phyloP scores from a whole-genome alignment of 2,888 invertebrate species.

The Caenorhabditis sp. region DNA sequence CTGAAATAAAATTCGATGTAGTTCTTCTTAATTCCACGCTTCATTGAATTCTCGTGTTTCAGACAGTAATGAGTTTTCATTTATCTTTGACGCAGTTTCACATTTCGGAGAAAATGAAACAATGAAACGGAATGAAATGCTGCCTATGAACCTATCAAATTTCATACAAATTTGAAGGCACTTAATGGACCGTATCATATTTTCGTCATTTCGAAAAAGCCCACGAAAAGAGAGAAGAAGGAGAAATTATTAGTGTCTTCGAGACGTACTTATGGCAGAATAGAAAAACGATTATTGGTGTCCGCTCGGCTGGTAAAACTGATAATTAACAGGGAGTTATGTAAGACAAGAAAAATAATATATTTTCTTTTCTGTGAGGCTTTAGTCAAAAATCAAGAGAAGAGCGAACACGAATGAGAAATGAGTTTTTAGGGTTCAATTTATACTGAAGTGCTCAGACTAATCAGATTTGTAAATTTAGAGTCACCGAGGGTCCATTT shows the following conservation, averaged over 20 bases:
- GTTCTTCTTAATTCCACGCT: not conserved
- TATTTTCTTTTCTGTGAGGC: not conserved
- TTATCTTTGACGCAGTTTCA: not conserved
- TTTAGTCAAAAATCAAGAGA: too few relatives aligned
- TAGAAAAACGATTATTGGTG: too few relatives aligned
- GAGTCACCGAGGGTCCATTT: not conserved
- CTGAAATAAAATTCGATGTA: not conserved
- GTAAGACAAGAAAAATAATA: not conserved
- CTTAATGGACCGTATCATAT: not conserved
- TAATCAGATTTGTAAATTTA: not conserved
- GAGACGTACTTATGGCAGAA: too few relatives aligned
- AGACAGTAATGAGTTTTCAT: slow-evolving; percentile 1
- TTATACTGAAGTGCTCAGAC: not conserved
- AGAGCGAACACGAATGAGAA: not conserved
- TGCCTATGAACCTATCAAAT: not conserved
- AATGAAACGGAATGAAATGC: not conserved
- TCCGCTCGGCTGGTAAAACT: not conserved
- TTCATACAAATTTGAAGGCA: slow-evolving; percentile 1
- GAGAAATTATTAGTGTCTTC: too few relatives aligned
- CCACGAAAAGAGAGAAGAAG: not conserved
- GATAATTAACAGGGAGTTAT: not conserved
- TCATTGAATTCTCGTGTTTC: not conserved
- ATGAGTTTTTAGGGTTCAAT: not conserved
- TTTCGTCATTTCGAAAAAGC: not conserved
- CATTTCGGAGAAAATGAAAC: not conserved